Evolutionary conservation across 2,113 vertebrate genomes (phyloP), one percentile per base, ranked within the genome.

Genomic region (Noctilio leporinus): DNA sequence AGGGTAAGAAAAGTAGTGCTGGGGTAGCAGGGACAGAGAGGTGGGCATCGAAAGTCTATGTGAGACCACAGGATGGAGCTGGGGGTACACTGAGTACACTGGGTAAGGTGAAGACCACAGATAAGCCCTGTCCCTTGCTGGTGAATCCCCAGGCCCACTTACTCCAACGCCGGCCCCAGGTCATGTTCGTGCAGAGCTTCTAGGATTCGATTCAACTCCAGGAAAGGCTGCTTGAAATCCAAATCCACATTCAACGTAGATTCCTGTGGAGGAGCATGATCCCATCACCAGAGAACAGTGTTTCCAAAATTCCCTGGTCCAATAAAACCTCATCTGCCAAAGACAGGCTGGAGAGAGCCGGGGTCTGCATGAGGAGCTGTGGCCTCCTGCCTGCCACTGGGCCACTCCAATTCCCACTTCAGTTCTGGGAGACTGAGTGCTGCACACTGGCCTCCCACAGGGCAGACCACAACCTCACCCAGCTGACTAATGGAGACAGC

Each of bases 201-300:
- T 57, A 99, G 97, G 95, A 99, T 99, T 91, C 99, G 98, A 97
- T 99, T 99, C 87, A 99, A 96, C 96, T 99, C 99, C 92, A 99
- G 97, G 95, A 99, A 99, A 65, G 99, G 99, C 96, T 99, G 99
- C 97, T 99, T 99, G 98, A 99, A 99, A 97, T 98, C 99, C 98
- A 99, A 98, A 94, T 99, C 99, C 96, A 99, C 99, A 77, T 98
- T 98, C 82, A 99, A 98, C 7, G 98, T 99, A 10, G 99, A 99
- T 96, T 99, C 99, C 99, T 99, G 87, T 30, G 35, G 51, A 20
- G 82, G 35, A 65, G 22, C 45, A 12, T 59, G 78, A 51, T n/a
- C 70, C 67, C 35, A 91, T 26, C 15, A 10, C 55, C 84, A 35
- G 62, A 89, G 65, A 19, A 65, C 10, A 83, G 8, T 22, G 53